A percentile compares a stretch with the other conserved stretches of the same genome.
Conservation (phyloP, 2,797 vertebrate genomes). For the Spinus pinus region DNA sequence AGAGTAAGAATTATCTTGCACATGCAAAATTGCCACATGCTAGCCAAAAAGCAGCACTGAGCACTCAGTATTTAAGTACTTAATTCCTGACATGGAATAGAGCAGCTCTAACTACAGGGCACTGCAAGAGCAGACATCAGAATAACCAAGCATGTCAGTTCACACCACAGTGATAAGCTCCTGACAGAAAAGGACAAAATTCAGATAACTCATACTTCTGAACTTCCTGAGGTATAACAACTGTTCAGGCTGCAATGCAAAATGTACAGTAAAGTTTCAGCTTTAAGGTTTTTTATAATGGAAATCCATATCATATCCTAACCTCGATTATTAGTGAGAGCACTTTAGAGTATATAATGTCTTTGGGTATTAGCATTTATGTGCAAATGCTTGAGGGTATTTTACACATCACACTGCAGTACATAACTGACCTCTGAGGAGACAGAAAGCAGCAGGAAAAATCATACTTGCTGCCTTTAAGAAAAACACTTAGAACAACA, state of each 20-base stretch:
- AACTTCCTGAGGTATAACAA: background rate
- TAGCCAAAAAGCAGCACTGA: background rate
- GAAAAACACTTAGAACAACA: background rate
- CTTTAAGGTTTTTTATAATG: background rate
- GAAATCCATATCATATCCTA: background rate
- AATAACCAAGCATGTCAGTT: background rate
- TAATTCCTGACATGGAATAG: conserved; percentile 17
- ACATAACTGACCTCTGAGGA: background rate
- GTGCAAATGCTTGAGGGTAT: background rate
- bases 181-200: conserved; percentile 3
- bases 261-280: background rate
- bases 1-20: background rate
- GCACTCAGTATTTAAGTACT: background rate
- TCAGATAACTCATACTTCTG: background rate
- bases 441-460: background rate
- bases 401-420: background rate
- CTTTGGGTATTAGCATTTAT: background rate
- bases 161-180: background rate
- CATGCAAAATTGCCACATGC: background rate
- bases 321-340: background rate
- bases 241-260: background rate
- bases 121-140: background rate
- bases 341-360: background rate
- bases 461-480: background rate
- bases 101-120: background rate